Conservation (phyloP, 2,888 invertebrate species). For the Dicyrtoma fusca region DNA sequence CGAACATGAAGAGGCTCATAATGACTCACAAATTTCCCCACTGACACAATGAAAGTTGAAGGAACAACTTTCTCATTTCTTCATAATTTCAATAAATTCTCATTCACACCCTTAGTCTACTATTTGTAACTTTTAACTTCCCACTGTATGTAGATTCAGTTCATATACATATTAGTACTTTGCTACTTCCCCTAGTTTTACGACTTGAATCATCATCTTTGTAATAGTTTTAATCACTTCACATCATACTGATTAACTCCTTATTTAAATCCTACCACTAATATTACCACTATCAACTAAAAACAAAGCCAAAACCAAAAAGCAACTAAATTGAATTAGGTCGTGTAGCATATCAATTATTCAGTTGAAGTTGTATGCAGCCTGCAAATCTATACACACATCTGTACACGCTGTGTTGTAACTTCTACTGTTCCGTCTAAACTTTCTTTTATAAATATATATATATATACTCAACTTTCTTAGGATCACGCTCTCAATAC, state of each 20-base stretch:
- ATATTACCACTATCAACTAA: neutral
- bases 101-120: no score
- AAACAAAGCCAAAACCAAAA: neutral
- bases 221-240: neutral
- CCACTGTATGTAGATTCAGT: no score
- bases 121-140: no score
- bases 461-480: no score
- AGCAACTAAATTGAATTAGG: neutral
- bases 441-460: no score
- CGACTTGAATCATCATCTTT: no score
- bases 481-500: no score
- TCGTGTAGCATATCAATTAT: neutral
- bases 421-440: no score
- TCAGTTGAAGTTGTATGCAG: no score
- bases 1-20: neutral
- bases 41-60: conserved; percentile 26
- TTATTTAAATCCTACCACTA: conserved; percentile 6
- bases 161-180: no score
- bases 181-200: no score
- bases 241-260: conserved; percentile 1
- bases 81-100: no score
- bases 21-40: conserved; percentile 21
- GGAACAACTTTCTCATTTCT: neutral
- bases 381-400: neutral
- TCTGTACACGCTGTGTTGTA: neutral